These are phyloP conservation scores for Octonoba sinensis DNA, from an alignment of 2,888 invertebrate species.

Conservation along the genomic window DNA sequence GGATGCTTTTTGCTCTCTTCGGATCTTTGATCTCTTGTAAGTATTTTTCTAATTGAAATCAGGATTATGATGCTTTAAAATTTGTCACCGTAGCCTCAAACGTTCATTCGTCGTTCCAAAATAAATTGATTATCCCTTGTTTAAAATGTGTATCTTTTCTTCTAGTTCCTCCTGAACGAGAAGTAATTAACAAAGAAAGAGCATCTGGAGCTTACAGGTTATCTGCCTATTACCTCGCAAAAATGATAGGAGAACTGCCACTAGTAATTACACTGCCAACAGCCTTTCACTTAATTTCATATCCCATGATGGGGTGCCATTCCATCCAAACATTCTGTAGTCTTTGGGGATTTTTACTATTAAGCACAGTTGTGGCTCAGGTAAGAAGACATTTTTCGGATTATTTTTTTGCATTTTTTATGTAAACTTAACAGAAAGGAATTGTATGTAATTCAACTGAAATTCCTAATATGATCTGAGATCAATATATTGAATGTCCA, in stretches of 20 bases:
- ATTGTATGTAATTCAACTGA: not conserved
- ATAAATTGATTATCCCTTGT: not conserved
- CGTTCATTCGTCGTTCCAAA: not conserved
- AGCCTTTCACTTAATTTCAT: slow-evolving; percentile 82
- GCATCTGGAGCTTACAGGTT: slow-evolving; percentile 84
- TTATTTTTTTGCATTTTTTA: no score
- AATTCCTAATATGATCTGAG: not conserved
- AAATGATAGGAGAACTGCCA: slow-evolving; percentile 85
- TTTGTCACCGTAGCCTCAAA: no score
- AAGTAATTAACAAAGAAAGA: slow-evolving; percentile 85
- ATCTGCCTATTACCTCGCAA: slow-evolving; percentile 85
- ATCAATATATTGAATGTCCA: not conserved
- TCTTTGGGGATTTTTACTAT: slow-evolving; percentile 78
- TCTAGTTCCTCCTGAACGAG: slow-evolving; percentile 83
- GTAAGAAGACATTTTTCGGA: slow-evolving; percentile 69
- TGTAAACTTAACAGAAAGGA: not conserved
- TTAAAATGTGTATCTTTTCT: slow-evolving; percentile 39
- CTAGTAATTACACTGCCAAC: slow-evolving; percentile 82
- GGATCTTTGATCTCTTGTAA: slow-evolving; percentile 84
- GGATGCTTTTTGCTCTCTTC: slow-evolving; percentile 85
- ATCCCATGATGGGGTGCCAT: slow-evolving; percentile 81
- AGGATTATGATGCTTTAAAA: not conserved
- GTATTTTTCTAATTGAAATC: slow-evolving; percentile 69
- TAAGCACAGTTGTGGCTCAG: slow-evolving; percentile 83
- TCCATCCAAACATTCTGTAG: slow-evolving; percentile 79